Evolutionary conservation across 2,797 vertebrate genomes (phyloP), one percentile per base, ranked within the genome.

Genomic region (Xiphorhynchus erythropygius): DNA sequence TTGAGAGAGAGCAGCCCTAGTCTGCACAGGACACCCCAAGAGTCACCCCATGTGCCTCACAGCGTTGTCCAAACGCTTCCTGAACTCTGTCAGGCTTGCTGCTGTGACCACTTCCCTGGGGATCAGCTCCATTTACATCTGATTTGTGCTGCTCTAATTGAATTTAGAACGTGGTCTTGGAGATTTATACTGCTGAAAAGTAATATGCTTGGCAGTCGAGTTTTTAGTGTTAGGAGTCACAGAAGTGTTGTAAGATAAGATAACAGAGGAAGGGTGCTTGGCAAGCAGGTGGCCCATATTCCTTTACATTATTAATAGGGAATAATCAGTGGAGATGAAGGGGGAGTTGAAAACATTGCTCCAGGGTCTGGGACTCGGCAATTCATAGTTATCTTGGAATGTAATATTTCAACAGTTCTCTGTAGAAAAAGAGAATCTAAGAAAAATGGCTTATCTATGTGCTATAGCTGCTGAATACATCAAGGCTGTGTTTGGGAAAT

Each of bases 361-460:
- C 53, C 56, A 87, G 50, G 53, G 56, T 68, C 44, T 53, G 77
- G 18, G 57, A 52, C 33, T 35, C 88, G 68, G 46, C 59, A 86
- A 3, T 79, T 90, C 13, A 17, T 55, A 17, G 27, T 89, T 89
- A 6, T 63, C 83, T 68, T 73, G 39, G 24, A 64, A 80, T 87
- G 41, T 74, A 49, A 15, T 78, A 68, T 82, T 89, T 90, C 62
- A 90, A 3, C 4, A 5, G 5, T 82, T 88, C 46, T 77, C 12
- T 56, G n/a, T 69, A 84, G 59, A 47, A 87, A 93, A 92, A 97
- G 69, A 86, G 49, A 77, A 63, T 95, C 33, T 87, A 90, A 87
- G 68, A 80, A 96, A 82, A 92, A 90, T 87, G 42, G 53, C 32
- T 96, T 96, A 95, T 79, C 30, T 84, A 9, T 52, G 41, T 50